Evolutionary conservation across 2,888 invertebrate species (phyloP).

Genomic region (Agrochola macilenta): DNA sequence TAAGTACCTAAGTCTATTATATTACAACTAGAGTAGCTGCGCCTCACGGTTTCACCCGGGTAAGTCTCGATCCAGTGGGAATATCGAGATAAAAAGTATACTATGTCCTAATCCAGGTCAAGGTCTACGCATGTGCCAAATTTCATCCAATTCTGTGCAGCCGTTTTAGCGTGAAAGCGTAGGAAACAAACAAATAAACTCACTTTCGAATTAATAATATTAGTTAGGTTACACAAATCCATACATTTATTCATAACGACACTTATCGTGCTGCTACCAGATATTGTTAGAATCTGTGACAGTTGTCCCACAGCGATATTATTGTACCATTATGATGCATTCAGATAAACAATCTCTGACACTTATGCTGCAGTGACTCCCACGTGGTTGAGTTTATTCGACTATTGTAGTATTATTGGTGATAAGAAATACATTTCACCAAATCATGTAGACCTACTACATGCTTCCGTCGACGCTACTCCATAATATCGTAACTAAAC

Average conservation of each 20-base stretch:
- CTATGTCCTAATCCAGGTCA: too few species aligned
- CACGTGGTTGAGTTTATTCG: constrained; percentile 37
- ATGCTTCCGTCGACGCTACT: not conserved
- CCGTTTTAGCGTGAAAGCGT: too few species aligned
- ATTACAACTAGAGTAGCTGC: not conserved
- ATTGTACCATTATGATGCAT: constrained; percentile 43
- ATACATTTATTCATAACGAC: constrained; percentile 30
- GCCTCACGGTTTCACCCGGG: too few species aligned
- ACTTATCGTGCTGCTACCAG: constrained; percentile 26
- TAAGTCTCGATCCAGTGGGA: too few species aligned
- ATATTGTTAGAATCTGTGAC: constrained; percentile 38
- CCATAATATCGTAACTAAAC: not conserved
- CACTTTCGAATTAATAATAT: too few species aligned
- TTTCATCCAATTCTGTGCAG: too few species aligned
- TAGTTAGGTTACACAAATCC: not conserved
- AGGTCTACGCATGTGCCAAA: too few species aligned
- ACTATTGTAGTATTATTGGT: constrained; percentile 27
- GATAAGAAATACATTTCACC: constrained; percentile 6
- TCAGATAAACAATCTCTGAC: constrained; percentile 55
- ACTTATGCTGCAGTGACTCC: constrained; percentile 30
- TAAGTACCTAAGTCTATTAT: not conserved
- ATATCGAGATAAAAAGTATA: too few species aligned
- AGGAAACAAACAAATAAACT: too few species aligned
- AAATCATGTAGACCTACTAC: not conserved
- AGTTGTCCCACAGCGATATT: constrained; percentile 39